Evolutionary conservation across 2,888 invertebrate species (phyloP), one percentile per base, ranked within the genome.

Genomic region (Caenorhabditis sp.): DNA sequence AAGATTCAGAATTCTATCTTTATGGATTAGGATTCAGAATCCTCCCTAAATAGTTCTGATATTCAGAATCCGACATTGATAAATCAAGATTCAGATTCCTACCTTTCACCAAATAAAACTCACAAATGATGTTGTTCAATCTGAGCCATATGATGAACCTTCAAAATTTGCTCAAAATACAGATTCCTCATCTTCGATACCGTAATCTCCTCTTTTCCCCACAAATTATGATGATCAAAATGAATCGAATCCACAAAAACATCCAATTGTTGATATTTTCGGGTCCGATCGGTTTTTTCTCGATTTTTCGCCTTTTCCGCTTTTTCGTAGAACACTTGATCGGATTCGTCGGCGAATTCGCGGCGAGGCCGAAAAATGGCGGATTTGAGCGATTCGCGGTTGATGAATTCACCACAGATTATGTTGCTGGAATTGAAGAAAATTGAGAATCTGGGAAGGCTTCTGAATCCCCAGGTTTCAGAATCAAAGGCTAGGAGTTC

Each of bases 191-290:
- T 20, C 10, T 70, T 57, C 4, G 60, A 38, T 17, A 61, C 27
- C 0, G 59, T 31, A 17, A 67, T 59, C 38, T 75, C 75, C 31
- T 75, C 75, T 1, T 61, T 58, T 5, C 60, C 43, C 75, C 75
- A 75, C 25, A 70, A 59, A 62, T 59, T 52, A 57, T 76, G 68
- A 62, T 76, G 63, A 60, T 76, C 76, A n/a, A 76, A 54, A n/a
- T 76, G 76, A 20, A 76, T 65, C 7, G 76, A 76, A 52, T 76
- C 76, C 7, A 76, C 58, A 64, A 76, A 71, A 4, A 76, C 68
- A 49, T 71, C 68, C 4, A 76, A 50, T 60, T 70, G 67, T 5
- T 60, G 63, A 50, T 68, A 76, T 31, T 67, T 70, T 12, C 64
- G 52, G 7, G 58, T 54, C 53, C 67, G 31, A 31, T 31, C 43